Base-by-base conservation (phyloP, 2,113 vertebrate species). In the Crotalus tigris region DNA sequence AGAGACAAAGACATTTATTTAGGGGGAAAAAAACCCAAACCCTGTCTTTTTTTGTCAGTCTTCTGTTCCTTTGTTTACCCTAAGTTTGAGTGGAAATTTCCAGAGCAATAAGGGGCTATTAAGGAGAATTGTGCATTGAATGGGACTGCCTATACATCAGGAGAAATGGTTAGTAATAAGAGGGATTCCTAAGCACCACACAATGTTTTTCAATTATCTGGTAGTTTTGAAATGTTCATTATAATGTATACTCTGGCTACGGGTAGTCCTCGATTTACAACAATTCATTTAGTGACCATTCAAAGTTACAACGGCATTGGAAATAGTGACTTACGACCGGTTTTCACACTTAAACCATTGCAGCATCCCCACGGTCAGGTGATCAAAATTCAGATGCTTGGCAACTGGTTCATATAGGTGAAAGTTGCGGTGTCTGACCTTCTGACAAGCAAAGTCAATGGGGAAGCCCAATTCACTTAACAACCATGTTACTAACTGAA, bases 41-140 rank as follows among this genome's bases (percentile, higher is more conserved):
- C 26, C 1, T 1, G 2, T 81, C 6, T 55, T 75, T 46, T 46
- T 13, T 90, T n/a, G 0, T 12, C 85, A 64, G n/a, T 92, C 88
- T 95, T 94, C 95, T 96, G 90, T 93, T 93, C 87, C 9, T 51
- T 0, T 92, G 24, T 69, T 54, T 94, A 19, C 23, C 0, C 0
- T 44, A 92, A 29, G 44, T 46, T 81, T 5, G 94, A 55, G 12
- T 26, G 54, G 94, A 93, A 93, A 55, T 3, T 95, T 92, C 6
- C 26, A 93, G 54, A 23, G 55, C 44, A 7, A 91, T 21, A 2
- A 24, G 51, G 92, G 3, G 17, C 44, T 75, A 0, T 23, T 86
- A 5, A 24, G 26, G 17, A 5, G 8, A 39, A 26, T 49, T n/a
- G 26, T 5, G 10, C 24, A 11, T 46, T 87, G 7, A 29, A 33